Percentiles rank a stretch among this genome's conserved stretches.
phyloP scores from a whole-genome alignment of 2,888 invertebrate genomes.

The Pseudanteris insignis region DNA sequence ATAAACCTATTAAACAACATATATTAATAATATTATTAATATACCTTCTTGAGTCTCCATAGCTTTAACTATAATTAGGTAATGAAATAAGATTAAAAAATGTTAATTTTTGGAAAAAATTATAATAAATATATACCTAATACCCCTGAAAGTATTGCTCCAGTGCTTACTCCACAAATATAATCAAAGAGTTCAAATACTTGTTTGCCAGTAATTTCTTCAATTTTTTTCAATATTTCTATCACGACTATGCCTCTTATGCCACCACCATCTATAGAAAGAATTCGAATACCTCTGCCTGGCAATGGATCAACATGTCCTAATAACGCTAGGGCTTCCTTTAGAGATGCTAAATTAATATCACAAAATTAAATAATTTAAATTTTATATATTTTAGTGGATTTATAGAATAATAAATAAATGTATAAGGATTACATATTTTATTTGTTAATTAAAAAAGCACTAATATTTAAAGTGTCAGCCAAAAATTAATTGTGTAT shows the following conservation, averaged over 20 bases:
- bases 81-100: too few species aligned
- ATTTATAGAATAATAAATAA: too few species aligned
- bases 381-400: too few species aligned
- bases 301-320: conserved; percentile 77
- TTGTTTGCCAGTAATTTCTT: conserved; percentile 74
- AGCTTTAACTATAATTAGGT: conserved; percentile 51
- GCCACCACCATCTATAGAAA: conserved; percentile 92
- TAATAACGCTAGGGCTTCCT: conserved; percentile 75
- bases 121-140: conserved; percentile 64
- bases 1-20: too few species aligned
- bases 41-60: conserved; percentile 48
- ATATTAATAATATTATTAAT: conserved; percentile 15
- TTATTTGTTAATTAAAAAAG: too few species aligned
- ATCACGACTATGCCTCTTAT: conserved; percentile 87
- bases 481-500: too few species aligned
- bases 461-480: too few species aligned
- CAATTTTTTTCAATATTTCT: conserved; percentile 81
- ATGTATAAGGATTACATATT: too few species aligned
- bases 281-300: conserved; percentile 79
- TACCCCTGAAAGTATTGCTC: conserved; percentile 81
- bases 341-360: conserved; percentile 53
- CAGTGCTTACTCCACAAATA: conserved; percentile 85
- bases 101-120: too few species aligned
- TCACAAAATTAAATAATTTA: too few species aligned
- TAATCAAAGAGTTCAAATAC: conserved; percentile 87